Base-by-base conservation (phyloP, 2,113 vertebrate genomes). In the Atrichornis clamosus region DNA sequence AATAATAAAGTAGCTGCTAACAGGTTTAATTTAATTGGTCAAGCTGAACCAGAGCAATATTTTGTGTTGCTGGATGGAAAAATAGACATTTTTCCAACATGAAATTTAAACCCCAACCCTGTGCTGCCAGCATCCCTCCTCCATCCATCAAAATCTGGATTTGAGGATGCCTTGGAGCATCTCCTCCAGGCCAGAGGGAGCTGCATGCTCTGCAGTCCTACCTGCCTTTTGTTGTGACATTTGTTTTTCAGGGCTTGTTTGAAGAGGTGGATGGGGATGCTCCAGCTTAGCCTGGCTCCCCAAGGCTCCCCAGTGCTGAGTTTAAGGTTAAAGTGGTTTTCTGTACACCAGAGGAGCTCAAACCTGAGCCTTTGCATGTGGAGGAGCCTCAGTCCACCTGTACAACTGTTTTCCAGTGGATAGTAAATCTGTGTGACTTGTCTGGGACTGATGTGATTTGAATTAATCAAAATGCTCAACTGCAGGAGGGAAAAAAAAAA, bases 391-490 rank as follows among this genome's bases (percentile, higher is more conserved):
- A 2, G 15, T 50, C 84, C 88, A 80, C 68, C 86, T 37, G 63
- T 62, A 20, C n/a, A 35, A 92, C 42, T 77, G 82, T 46, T 93
- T 96, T 93, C 10, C 85, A 77, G 88, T 15, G 88, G 90, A 46
- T 35, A 44, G 86, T 76, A 80, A 94, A 92, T 94, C 83, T 3
- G 14, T 80, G 65, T 64, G 89, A 47, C 82, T 90, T 79, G 82
- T 87, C 87, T 94, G 92, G 74, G 46, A 84, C 46, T 1, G 92
- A 90, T 85, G 96, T 96, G 96, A 94, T 97, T 95, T 93, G 96
- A 97, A 97, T 97, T 96, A 96, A 97, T 96, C 87, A 93, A 93
- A 93, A 78, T 19, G 74, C 74, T 79, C 74, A 89, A 32, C 90
- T 76, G 90, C 53, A 75, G 70, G 62, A 68, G 58, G n/a, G 32